Conservation (phyloP, 2,888 invertebrate species). For the Cheilosia impressa region DNA sequence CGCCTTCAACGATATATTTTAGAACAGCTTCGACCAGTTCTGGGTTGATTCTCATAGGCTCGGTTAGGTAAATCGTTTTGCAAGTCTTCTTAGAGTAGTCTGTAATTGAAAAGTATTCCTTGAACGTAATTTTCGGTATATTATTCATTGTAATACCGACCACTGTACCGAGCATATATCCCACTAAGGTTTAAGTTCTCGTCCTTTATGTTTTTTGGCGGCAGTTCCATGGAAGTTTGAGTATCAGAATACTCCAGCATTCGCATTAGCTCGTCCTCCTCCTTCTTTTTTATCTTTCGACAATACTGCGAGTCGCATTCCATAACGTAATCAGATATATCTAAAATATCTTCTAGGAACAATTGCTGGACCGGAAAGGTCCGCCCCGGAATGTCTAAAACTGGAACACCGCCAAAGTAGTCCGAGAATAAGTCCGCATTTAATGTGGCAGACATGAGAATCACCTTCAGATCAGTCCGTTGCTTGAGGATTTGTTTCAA, state of each 20-base stretch:
- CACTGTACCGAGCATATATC: constrained; percentile 87
- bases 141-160: constrained; percentile 78
- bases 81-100: constrained; percentile 87
- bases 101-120: constrained; percentile 55
- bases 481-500: constrained; percentile 90
- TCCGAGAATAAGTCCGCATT: constrained; percentile 93
- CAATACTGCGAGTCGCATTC: constrained; percentile 86
- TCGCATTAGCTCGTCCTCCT: constrained; percentile 85
- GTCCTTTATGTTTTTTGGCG: constrained; percentile 87
- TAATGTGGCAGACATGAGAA: constrained; percentile 97
- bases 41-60: constrained; percentile 90
- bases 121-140: not conserved
- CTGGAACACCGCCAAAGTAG: constrained; percentile 91
- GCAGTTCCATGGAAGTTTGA: constrained; percentile 84
- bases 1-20: constrained; percentile 88
- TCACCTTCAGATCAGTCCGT: constrained; percentile 90
- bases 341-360: constrained; percentile 92
- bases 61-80: constrained; percentile 90
- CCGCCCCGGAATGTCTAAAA: constrained; percentile 92
- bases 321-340: constrained; percentile 86
- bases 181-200: constrained; percentile 89
- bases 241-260: constrained; percentile 88
- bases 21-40: constrained; percentile 90
- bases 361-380: constrained; percentile 93
- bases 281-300: constrained; percentile 86